Evolutionary conservation across 2,113 vertebrate genomes (phyloP), one percentile per base, ranked within the genome.

Genomic region (Nibea coibor): DNA sequence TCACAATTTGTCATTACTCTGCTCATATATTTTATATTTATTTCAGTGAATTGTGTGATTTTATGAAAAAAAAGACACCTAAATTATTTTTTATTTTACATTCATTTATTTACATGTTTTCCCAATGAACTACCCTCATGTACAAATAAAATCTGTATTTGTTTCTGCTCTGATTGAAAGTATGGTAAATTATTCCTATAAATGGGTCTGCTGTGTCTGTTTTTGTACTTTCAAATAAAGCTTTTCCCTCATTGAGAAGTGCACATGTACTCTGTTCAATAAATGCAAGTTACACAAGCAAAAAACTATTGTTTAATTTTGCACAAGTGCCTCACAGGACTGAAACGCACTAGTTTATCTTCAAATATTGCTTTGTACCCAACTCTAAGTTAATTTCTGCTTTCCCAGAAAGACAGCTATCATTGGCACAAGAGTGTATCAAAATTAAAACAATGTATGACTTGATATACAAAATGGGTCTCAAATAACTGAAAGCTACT

Each of bases 211-310:
- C 96, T 91, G 93, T 96, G 94, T 94, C 90, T 92, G 93, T 94
- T 97, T 95, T 97, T 96, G 92, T 97, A 97, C 95, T 96, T 96
- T 95, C 90, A 96, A 97, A 97, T 97, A 97, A 98, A 97, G 94
- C 93, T 89, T 95, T 88, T 80, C 95, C 53, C 94, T 96, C 81
- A 81, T 74, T 53, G 62, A 74, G 71, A 82, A 14, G 43, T 19
- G 26, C 22, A 57, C 9, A 31, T 20, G 43, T 7, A 51, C 17
- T 83, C 10, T 63, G 15, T 78, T 75, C 43, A 63, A 24, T 24
- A 42, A 17, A 77, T 9, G 10, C 4, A 28, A 35, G 39, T 54
- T 62, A 65, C 19, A 75, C 24, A 62, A 57, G 59, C 39, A 86
- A 81, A 72, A 72, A 45, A 51, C 12, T 17, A 9, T 15, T 8